phyloP scores from a whole-genome alignment of 2,113 vertebrate genomes.

The Corynorhinus townsendii region DNA sequence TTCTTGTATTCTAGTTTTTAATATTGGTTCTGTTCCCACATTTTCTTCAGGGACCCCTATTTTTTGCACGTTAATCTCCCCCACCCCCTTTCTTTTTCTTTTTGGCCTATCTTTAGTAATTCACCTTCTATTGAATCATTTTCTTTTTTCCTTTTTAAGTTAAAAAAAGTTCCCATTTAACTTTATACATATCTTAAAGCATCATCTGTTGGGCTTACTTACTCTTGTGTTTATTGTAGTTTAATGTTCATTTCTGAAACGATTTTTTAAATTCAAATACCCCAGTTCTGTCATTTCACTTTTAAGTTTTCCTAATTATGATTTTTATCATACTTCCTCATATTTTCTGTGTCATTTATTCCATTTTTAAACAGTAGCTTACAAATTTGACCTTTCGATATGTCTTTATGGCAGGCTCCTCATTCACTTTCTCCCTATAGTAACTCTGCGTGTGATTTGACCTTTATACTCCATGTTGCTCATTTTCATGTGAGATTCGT shows the following conservation, averaged over 20 bases:
- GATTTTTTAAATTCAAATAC: neutral
- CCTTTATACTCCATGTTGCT: neutral
- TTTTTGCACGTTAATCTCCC: neutral
- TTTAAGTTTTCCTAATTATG: neutral
- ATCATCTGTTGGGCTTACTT: neutral
- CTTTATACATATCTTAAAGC: neutral
- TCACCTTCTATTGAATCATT: neutral
- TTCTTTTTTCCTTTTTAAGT: neutral
- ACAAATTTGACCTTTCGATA: neutral
- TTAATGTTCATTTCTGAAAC: neutral
- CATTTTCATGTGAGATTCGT: neutral
- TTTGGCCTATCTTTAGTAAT: neutral
- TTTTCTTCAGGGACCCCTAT: neutral
- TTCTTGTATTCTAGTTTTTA: neutral
- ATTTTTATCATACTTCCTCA: neutral
- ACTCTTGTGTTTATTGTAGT: neutral
- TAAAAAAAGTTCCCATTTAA: neutral
- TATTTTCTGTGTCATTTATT: neutral
- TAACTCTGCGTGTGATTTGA: neutral
- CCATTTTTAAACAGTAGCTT: neutral
- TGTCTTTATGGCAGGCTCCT: neutral
- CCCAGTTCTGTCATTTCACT: neutral
- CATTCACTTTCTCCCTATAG: neutral
- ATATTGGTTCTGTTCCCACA: neutral
- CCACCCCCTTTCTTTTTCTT: neutral